phyloP scores from a whole-genome alignment of 2,888 invertebrate species.

The Lomographa bimaculata region DNA sequence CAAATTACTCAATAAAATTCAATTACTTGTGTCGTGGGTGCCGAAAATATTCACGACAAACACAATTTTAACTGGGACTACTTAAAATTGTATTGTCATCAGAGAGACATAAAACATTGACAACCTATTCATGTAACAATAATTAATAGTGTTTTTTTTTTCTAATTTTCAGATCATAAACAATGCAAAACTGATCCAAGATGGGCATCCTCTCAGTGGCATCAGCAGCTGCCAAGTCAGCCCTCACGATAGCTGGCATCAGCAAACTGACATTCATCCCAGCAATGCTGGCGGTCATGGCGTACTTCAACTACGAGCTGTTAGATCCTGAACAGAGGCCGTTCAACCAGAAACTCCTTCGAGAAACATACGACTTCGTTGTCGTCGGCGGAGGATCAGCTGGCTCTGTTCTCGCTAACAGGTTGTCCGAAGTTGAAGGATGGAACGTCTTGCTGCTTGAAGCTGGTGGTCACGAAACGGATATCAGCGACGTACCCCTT shows the following conservation, averaged over 20 bases:
- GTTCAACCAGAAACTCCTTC: slow-evolving; percentile 85
- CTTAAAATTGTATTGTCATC: too few species aligned
- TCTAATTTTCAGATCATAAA: slow-evolving; percentile 44
- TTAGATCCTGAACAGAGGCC: slow-evolving; percentile 93
- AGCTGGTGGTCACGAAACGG: slow-evolving; percentile 94
- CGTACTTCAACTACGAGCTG: slow-evolving; percentile 93
- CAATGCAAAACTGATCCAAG: slow-evolving; percentile 43
- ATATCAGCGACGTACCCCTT: slow-evolving; percentile 93
- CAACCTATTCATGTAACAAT: too few species aligned
- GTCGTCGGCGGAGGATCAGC: slow-evolving; percentile 93
- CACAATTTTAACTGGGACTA: too few species aligned
- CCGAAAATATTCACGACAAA: too few species aligned
- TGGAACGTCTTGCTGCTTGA: slow-evolving; percentile 93
- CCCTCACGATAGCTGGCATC: slow-evolving; percentile 87
- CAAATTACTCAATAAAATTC: too few species aligned
- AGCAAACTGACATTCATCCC: slow-evolving; percentile 90
- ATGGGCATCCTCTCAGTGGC: slow-evolving; percentile 78
- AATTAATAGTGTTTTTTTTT: too few species aligned
- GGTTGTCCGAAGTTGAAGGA: slow-evolving; percentile 89
- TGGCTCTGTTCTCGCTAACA: slow-evolving; percentile 92
- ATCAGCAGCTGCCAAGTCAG: slow-evolving; percentile 87
- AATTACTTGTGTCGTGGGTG: too few species aligned
- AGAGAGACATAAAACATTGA: too few species aligned
- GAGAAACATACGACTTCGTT: slow-evolving; percentile 91
- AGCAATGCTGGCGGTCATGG: slow-evolving; percentile 88